Base-by-base conservation (phyloP, 2,888 invertebrate species). In the Caenorhabditis parvicauda region DNA sequence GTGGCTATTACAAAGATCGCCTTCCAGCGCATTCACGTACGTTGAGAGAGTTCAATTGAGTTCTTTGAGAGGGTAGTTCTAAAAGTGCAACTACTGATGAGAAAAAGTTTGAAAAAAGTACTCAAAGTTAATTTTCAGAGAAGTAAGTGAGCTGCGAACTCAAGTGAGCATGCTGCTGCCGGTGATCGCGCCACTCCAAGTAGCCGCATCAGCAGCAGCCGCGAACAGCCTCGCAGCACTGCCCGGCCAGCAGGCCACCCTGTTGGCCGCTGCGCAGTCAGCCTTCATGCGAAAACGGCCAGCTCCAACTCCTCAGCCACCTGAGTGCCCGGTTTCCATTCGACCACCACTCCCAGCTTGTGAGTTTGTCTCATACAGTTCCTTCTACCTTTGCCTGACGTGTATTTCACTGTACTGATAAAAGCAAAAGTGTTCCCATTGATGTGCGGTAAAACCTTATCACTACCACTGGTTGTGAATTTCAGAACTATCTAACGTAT, bases 271-370 rank as follows among this genome's bases (percentile, higher is more conserved):
- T 35, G 53, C 53, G 44, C 61, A 55, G 46, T 49, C 60, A 32
- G 32, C 51, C 47, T 55, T 53, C 54, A 47, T 48, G 38, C 54
- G 24, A 25, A 19, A 21, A 22, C 5, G 7, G 22, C 44, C 17
- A 49, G 22, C 35, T 19, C 38, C 54, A 25, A 12, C 24, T 17
- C 12, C 28, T 6, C 14, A 22, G 35, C 63, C 62, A 42, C 64
- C 70, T 29, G 70, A 72, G 52, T 67, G 67, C 51, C 72, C 72
- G 37, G 68, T 70, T 27, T 59, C 68, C 24, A 52, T 72, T 28
- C 57, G 70, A 49, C 62, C 72, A 48, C 61, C 61, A 25, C 39
- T 64, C 12, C 56, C 54, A 45, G 29, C 57, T 52, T 53, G 69
- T 69, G 38, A 65, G 68, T 59, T 43, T 24, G 9, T 32, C 35